Conservation (phyloP, 1,140 invertebrate genomes). For the Leptestheria dahalacensis region DNA sequence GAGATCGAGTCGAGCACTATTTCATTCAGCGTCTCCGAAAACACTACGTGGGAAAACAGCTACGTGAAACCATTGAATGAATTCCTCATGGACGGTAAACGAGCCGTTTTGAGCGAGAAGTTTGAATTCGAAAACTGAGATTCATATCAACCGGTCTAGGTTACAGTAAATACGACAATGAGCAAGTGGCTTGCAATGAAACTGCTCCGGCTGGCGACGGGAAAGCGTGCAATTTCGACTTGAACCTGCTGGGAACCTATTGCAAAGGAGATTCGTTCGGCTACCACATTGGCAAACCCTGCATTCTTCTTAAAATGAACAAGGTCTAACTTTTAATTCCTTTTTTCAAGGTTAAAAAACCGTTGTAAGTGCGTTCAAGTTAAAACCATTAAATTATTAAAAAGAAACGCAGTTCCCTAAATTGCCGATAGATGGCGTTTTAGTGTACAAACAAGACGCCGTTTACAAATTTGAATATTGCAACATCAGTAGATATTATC, state of each 20-base stretch:
- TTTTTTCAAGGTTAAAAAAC: background rate
- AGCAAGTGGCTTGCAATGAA: background rate
- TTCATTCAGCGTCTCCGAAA: slow-evolving; percentile 73
- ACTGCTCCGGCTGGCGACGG: background rate
- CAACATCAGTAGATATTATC: too few species aligned
- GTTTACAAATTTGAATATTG: too few species aligned
- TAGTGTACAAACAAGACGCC: too few species aligned
- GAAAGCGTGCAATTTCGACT: slow-evolving; percentile 49
- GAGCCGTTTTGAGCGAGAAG: too few species aligned
- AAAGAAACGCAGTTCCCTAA: background rate
- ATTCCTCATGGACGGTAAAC: slow-evolving; percentile 54
- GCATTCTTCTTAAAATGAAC: slow-evolving; percentile 69
- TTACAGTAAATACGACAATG: background rate
- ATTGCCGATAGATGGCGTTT: background rate
- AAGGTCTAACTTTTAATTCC: slow-evolving; percentile 35
- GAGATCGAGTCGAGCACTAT: slow-evolving; percentile 81
- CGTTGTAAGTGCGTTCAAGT: background rate
- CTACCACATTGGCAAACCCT: slow-evolving; percentile 55
- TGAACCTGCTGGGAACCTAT: slow-evolving; percentile 38
- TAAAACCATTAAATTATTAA: background rate
- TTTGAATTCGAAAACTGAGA: too few species aligned
- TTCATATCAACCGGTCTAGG: too few species aligned
- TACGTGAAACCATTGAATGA: too few species aligned
- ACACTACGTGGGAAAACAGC: too few species aligned
- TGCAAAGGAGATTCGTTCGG: slow-evolving; percentile 57